Evolutionary conservation across 2,888 invertebrate genomes (phyloP).

Genomic region (Ptilodon capucinus): DNA sequence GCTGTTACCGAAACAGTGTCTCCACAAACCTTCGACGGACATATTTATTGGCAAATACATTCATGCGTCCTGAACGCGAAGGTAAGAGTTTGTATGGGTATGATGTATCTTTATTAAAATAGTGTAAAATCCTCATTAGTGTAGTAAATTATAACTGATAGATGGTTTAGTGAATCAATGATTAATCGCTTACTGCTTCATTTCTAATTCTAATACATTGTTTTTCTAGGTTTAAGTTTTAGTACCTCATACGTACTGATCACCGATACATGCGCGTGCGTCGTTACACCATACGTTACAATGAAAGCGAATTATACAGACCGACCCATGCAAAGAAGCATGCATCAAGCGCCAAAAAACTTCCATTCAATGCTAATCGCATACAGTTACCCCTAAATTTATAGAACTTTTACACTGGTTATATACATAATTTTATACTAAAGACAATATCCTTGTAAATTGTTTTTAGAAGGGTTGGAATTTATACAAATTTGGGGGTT

Average conservation of each 20-base stretch:
- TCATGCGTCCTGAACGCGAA: slow-evolving; percentile 57
- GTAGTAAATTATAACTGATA: not conserved
- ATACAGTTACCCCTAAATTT: too few relatives aligned
- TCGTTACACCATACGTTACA: slow-evolving; percentile 24
- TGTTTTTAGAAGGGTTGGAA: too few relatives aligned
- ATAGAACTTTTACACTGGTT: too few relatives aligned
- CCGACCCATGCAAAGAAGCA: slow-evolving; percentile 58
- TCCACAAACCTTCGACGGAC: slow-evolving; percentile 42
- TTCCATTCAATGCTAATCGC: not conserved
- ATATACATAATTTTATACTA: too few relatives aligned
- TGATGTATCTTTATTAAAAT: slow-evolving; percentile 15
- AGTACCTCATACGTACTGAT: slow-evolving; percentile 36
- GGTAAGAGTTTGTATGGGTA: slow-evolving; percentile 20
- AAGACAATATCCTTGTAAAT: too few relatives aligned
- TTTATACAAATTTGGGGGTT: too few relatives aligned
- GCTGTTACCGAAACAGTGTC: slow-evolving; percentile 55
- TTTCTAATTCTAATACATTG: not conserved
- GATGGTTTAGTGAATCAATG: not conserved
- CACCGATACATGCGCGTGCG: slow-evolving; percentile 34
- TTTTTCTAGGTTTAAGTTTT: slow-evolving; percentile 11
- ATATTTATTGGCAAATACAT: slow-evolving; percentile 82
- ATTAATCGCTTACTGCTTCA: slow-evolving; percentile 10
- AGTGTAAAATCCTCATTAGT: not conserved
- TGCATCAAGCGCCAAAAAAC: slow-evolving; percentile 51
- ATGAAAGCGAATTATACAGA: slow-evolving; percentile 36